Conservation (phyloP, 2,888 invertebrate species). For the Ormyrus thymus region DNA sequence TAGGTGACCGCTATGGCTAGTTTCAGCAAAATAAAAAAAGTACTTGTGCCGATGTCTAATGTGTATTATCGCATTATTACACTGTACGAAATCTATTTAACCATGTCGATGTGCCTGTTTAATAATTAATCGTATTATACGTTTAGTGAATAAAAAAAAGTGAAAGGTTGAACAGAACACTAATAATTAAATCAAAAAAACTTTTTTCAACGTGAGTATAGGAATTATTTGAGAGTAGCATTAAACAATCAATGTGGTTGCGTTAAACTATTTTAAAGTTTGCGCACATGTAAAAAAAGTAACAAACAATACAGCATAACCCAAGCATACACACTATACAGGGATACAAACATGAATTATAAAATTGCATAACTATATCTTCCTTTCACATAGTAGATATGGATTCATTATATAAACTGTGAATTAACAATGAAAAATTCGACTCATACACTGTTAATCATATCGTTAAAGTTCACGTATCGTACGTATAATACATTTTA, state of each 20-base stretch:
- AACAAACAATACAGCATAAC: slow-evolving; percentile 11
- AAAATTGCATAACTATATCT: slow-evolving; percentile 2
- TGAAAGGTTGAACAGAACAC: slow-evolving; percentile 50
- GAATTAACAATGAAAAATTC: not conserved
- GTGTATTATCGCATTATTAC: slow-evolving; percentile 57
- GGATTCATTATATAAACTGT: not conserved
- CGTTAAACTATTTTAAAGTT: slow-evolving; percentile 12
- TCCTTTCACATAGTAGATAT: slow-evolving; percentile 19
- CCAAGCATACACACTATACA: not conserved
- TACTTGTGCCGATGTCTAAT: slow-evolving; percentile 51
- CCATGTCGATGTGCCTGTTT: slow-evolving; percentile 74
- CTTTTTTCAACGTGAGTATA: slow-evolving; percentile 45
- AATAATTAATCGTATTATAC: slow-evolving; percentile 67
- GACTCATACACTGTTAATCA: slow-evolving; percentile 60
- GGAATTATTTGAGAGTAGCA: slow-evolving; percentile 32
- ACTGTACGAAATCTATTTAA: slow-evolving; percentile 66
- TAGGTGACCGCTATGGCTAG: not conserved
- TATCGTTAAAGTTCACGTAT: slow-evolving; percentile 62
- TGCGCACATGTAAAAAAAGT: slow-evolving; percentile 6
- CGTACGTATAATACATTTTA: slow-evolving; percentile 16
- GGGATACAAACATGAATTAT: not conserved
- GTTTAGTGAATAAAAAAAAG: slow-evolving; percentile 56
- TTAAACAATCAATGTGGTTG: slow-evolving; percentile 23
- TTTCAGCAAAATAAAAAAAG: slow-evolving; percentile 26
- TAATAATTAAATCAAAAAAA: slow-evolving; percentile 45